Base-by-base conservation (phyloP, 2,113 vertebrate genomes). In the Lagopus leucura region DNA sequence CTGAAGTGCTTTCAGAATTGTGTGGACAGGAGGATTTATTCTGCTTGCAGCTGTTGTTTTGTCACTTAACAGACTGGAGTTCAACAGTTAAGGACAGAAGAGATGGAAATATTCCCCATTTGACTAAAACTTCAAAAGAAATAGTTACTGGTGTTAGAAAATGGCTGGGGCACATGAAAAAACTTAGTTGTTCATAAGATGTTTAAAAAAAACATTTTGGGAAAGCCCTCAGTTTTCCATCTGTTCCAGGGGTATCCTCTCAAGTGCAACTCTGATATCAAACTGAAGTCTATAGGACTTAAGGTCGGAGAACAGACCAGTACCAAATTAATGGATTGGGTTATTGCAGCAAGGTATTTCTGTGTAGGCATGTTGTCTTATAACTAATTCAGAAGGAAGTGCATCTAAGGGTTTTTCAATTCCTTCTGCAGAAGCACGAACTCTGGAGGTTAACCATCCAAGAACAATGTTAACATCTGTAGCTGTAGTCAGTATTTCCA, bases 1-100 rank as follows among this genome's bases (percentile, higher is more conserved):
- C 57, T 0, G 0, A 80, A 94, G 48, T 83, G 47, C 69, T 93
- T 91, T 92, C 52, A 83, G 58, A 90, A 83, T 45, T 81, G 61
- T 84, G 57, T 72, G 76, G 76, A 83, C 48, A 61, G 72, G 61
- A 93, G 52, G 65, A 89, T 88, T 94, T 87, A 66, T 87, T 89
- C 85, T 58, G 32, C 27, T 77, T 60, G 45, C 50, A 70, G 16
- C 54, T 89, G 63, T 69, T 70, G 27, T 63, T 86, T 73, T 89
- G 74, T 87, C 71, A 63, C 66, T 92, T 93, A 95, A 82, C 74
- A 58, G 0, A 1, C 10, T 71, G 34, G 27, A 82, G 74, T 90
- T 95, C 43, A 71, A 77, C 58, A 2, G 22, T 80, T 92, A 86
- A 90, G 40, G 52, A 82, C 40, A 83, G 75, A 50, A 89, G 67